A percentile compares a stretch with the other conserved stretches of the same genome.
These are phyloP conservation scores for Eudasyphora cyanicolor DNA, from an alignment of 2,888 invertebrate species.

Conservation along the genomic window DNA sequence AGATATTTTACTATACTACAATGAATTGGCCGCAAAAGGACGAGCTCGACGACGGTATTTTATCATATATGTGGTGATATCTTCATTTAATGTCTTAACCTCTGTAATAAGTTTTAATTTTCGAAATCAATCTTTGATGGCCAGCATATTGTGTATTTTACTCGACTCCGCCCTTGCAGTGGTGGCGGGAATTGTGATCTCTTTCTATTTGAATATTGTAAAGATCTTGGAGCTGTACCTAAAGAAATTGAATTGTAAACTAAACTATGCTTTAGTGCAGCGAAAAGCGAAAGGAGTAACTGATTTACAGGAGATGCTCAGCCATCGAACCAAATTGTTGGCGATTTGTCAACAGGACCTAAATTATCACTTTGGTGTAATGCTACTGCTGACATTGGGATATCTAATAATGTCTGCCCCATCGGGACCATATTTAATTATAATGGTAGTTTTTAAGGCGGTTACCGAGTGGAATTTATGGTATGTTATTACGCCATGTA, in stretches of 20 bases:
- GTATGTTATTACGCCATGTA: neutral
- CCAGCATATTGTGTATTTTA: neutral
- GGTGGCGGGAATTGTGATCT: neutral
- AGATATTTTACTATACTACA: neutral
- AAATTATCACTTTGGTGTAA: neutral
- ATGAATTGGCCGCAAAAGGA: neutral
- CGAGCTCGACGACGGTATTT: neutral
- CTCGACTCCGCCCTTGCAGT: neutral
- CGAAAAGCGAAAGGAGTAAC: neutral
- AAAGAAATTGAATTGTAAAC: neutral
- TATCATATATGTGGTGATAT: neutral
- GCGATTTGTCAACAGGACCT: neutral
- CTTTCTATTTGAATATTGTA: neutral
- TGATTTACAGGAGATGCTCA: neutral
- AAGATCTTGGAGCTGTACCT: neutral
- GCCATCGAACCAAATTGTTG: neutral
- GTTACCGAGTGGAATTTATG: neutral
- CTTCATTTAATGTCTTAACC: neutral
- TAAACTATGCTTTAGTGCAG: too few relatives aligned
- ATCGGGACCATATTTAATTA: neutral
- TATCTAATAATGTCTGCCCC: neutral
- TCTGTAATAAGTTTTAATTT: neutral
- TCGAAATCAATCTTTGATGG: neutral
- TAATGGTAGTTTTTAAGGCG: neutral
- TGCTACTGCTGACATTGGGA: neutral